Conservation (phyloP, 2,888 invertebrate species). For the Hoplodrina ambigua region DNA sequence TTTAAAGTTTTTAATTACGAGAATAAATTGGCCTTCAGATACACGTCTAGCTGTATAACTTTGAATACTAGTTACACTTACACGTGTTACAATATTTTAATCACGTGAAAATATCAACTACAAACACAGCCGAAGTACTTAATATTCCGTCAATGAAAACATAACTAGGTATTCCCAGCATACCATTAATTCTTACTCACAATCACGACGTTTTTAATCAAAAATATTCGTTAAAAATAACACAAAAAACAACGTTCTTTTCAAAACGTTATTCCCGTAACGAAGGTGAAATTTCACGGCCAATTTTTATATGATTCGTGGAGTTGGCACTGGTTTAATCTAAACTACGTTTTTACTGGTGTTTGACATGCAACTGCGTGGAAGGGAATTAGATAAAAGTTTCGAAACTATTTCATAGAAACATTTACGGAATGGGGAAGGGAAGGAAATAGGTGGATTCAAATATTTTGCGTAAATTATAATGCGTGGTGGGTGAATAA, state of each 20-base stretch:
- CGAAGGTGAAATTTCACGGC: slow-evolving; percentile 88
- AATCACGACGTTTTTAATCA: slow-evolving; percentile 44
- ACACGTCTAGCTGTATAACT: too few relatives aligned
- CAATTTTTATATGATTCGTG: slow-evolving; percentile 88
- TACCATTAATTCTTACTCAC: slow-evolving; percentile 32
- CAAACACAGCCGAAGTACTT: background rate
- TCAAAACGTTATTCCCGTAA: slow-evolving; percentile 76
- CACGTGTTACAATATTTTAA: too few relatives aligned
- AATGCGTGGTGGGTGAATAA: slow-evolving; percentile 32
- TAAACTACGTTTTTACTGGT: slow-evolving; percentile 82
- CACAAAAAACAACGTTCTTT: slow-evolving; percentile 69
- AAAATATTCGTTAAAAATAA: slow-evolving; percentile 61
- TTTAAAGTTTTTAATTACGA: too few relatives aligned
- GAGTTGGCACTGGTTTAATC: slow-evolving; percentile 88
- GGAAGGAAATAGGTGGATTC: slow-evolving; percentile 54
- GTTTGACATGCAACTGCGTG: slow-evolving; percentile 81
- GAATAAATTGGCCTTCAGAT: too few relatives aligned
- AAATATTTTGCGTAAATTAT: slow-evolving; percentile 62
- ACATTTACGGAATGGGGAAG: slow-evolving; percentile 68
- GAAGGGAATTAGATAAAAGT: slow-evolving; percentile 79
- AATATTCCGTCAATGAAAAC: slow-evolving; percentile 45
- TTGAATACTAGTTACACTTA: too few relatives aligned
- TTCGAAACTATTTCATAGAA: slow-evolving; percentile 78
- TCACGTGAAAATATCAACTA: background rate
- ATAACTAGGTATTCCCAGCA: slow-evolving; percentile 15